Evolutionary conservation across 2,113 vertebrate species (phyloP).

Genomic region (Syngnathus scovelli): DNA sequence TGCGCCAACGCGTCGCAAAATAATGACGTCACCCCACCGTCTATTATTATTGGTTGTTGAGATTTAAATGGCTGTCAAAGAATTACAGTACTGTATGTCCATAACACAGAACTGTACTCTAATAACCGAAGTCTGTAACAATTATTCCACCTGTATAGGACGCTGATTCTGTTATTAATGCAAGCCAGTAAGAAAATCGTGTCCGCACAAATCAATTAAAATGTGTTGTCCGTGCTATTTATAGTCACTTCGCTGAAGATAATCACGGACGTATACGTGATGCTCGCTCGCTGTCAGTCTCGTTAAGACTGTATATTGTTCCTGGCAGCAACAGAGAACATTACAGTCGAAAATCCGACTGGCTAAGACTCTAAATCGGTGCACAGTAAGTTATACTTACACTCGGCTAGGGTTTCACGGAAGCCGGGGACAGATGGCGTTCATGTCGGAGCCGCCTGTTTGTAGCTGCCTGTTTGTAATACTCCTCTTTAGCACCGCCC

Average conservation of each 20-base stretch:
- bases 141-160: too few relatives aligned
- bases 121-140: background rate
- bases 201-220: background rate
- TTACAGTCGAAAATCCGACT: background rate
- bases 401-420: slow-evolving; percentile 44
- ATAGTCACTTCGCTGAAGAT: slow-evolving; percentile 1
- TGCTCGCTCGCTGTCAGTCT: background rate
- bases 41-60: slow-evolving; percentile 36
- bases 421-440: slow-evolving; percentile 59
- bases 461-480: slow-evolving; percentile 23
- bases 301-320: background rate
- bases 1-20: background rate
- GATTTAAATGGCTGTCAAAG: background rate
- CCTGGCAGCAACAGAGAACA: background rate
- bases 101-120: background rate
- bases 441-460: slow-evolving; percentile 4
- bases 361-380: slow-evolving; percentile 42
- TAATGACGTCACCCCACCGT: slow-evolving; percentile 4
- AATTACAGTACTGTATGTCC: background rate
- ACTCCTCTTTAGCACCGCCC: slow-evolving; percentile 63
- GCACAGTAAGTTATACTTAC: slow-evolving; percentile 63
- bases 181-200: background rate
- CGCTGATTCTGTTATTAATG: background rate
- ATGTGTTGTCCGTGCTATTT: slow-evolving; percentile 8
- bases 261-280: slow-evolving; percentile 16